Base-by-base conservation (phyloP, 53 echinoderm and acorn worm species). In the Actinopyga echinites region DNA sequence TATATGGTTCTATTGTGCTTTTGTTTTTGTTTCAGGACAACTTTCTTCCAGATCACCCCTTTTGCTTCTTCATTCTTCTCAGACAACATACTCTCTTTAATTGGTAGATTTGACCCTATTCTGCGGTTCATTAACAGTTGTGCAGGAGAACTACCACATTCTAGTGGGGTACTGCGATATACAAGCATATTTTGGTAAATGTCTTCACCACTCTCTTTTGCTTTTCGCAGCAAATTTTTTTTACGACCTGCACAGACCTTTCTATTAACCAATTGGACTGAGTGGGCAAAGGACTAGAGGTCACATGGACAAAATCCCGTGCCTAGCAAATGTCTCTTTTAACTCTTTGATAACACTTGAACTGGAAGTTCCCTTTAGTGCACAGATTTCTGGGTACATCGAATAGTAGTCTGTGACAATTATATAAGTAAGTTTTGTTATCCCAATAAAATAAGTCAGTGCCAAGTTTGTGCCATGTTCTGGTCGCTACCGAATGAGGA, bases 241-340 rank as follows among this genome's bases (percentile, higher is more conserved):
- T 74, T 35, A 75, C 30, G 30, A 55, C n/a, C 24, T 74, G 74
- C 30, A 85, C 75, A 42, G 85, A 54, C 23, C 38, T 74, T 64
- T 85, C 74, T 2, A 59, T 40, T 35, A 57, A 44, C 4, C 75
- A 59, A 38, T 85, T 85, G 22, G 85, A 85, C 28, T 57, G 59
- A 2, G 59, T 74, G 43, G 38, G 36, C 33, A 56, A 56, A 7
- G 85, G 85, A 59, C 75, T 85, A 12, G 33, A 24, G 15, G 85
- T 74, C 53, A n/a, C 53, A 25, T 84, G 84, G 22, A 30, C 2
- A 84, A 84, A 84, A 56, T 85, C 60, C 68, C 60, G 21, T 87
- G 87, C 8, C 87, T 17, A 31, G 81, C 81, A 69, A 86, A 86
- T 5, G 79, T 79, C 11, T 63, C 22, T 68, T 82, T 87, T 34